phyloP scores from a whole-genome alignment of 92 coral and sea anemone species.

The Galaxea fascicularis region DNA sequence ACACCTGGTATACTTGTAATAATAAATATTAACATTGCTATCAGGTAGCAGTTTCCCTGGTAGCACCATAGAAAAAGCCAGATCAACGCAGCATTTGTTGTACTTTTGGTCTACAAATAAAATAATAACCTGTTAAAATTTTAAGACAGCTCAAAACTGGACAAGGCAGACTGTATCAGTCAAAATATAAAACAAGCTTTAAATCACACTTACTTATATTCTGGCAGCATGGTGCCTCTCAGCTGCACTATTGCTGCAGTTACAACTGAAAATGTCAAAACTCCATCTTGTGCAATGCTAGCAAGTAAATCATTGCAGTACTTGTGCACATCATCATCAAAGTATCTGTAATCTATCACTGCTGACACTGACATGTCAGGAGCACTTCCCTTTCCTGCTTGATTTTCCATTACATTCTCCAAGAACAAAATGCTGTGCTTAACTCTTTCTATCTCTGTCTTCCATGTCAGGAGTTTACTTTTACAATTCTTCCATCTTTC shows the following conservation, averaged over 20 bases:
- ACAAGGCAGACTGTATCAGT: not conserved
- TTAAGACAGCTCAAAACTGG: not conserved
- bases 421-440: constrained; percentile 27
- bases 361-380: constrained; percentile 20
- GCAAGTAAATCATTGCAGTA: constrained; percentile 11
- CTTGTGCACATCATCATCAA: not conserved
- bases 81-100: too few relatives aligned
- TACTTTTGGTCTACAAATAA: not conserved
- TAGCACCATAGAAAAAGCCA: too few relatives aligned
- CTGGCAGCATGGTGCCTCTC: not conserved
- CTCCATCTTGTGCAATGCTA: not conserved
- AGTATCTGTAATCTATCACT: constrained; percentile 21
- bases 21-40: not conserved
- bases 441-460: constrained; percentile 46
- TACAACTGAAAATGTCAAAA: constrained; percentile 2
- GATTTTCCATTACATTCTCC: constrained; percentile 48
- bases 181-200: not conserved
- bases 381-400: constrained; percentile 37
- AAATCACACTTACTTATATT: not conserved
- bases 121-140: not conserved
- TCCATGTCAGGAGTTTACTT: constrained; percentile 44
- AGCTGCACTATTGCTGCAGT: not conserved
- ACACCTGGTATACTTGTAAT: constrained; percentile 1
- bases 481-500: constrained; percentile 56
- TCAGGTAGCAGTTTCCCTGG: constrained; percentile 2